phyloP scores from a whole-genome alignment of 2,888 invertebrate genomes.

The Danaus chrysippus region DNA sequence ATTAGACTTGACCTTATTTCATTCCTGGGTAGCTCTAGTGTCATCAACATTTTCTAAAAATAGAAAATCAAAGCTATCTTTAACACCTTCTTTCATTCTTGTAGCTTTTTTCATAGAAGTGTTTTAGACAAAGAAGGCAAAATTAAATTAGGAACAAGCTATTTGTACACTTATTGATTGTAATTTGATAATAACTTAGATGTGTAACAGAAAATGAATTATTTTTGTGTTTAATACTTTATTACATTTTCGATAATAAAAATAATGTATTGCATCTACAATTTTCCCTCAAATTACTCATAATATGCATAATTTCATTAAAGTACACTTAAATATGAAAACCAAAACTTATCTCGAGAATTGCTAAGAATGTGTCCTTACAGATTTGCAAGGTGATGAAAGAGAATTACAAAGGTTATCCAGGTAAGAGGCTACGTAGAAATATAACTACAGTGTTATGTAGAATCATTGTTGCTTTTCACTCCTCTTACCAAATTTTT shows the following conservation, averaged over 20 bases:
- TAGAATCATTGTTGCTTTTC: slow-evolving; percentile 55
- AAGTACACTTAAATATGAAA: neutral
- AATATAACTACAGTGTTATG: slow-evolving; percentile 41
- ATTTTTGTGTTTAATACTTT: too few relatives aligned
- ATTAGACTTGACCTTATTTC: slow-evolving; percentile 7
- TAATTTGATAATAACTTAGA: too few relatives aligned
- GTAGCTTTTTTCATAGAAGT: neutral
- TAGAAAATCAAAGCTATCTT: neutral
- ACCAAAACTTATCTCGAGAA: neutral
- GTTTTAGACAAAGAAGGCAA: neutral
- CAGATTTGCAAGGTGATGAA: slow-evolving; percentile 26
- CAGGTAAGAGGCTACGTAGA: slow-evolving; percentile 29
- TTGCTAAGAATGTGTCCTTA: slow-evolving; percentile 24
- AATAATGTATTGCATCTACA: too few relatives aligned
- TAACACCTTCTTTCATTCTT: neutral
- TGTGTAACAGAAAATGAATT: too few relatives aligned
- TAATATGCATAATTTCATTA: slow-evolving; percentile 17
- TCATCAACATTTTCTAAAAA: slow-evolving; percentile 8
- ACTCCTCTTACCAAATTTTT: slow-evolving; percentile 37
- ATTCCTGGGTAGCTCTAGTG: slow-evolving; percentile 1
- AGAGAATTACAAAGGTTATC: slow-evolving; percentile 27
- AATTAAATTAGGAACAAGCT: too few relatives aligned
- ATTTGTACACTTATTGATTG: too few relatives aligned
- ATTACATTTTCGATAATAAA: too few relatives aligned
- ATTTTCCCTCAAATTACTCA: neutral